phyloP scores from a whole-genome alignment of 2,797 vertebrate genomes.

The Furcifer pardalis region DNA sequence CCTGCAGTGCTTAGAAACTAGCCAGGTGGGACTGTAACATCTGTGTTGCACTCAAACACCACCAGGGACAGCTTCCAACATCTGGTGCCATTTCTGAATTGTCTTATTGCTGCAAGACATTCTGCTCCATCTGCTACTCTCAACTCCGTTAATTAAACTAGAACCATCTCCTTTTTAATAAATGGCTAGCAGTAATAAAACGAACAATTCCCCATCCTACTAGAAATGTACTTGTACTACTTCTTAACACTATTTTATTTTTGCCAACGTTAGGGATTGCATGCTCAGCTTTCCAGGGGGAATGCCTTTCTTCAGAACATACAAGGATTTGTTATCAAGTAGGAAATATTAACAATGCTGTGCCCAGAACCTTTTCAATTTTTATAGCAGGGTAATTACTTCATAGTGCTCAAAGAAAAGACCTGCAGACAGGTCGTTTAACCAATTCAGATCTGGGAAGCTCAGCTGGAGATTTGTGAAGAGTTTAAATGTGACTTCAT shows the following conservation, averaged over 20 bases:
- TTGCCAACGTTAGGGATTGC: constrained; percentile 59
- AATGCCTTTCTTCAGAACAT: background rate
- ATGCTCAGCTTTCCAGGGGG: constrained; percentile 40
- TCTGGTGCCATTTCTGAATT: constrained; percentile 86
- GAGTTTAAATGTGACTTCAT: background rate
- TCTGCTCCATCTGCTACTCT: constrained; percentile 90
- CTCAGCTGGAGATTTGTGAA: constrained; percentile 2
- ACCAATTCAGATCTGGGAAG: background rate
- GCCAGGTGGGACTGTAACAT: constrained; percentile 88
- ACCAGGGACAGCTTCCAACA: constrained; percentile 88
- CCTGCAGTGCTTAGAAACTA: constrained; percentile 81
- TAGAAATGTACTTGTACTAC: constrained; percentile 71
- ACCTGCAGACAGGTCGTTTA: background rate
- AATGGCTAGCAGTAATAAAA: constrained; percentile 79
- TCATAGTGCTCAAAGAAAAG: constrained; percentile 11
- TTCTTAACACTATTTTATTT: constrained; percentile 72
- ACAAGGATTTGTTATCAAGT: constrained; percentile 11
- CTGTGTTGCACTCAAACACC: constrained; percentile 90
- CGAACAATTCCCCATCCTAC: constrained; percentile 71
- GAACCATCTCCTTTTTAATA: constrained; percentile 79
- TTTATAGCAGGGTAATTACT: constrained; percentile 11
- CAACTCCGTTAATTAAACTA: constrained; percentile 85
- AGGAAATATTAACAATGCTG: background rate
- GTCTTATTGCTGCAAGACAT: constrained; percentile 86
- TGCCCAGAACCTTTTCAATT: background rate